Evolutionary conservation across 2,797 vertebrate species (phyloP).

Genomic region (Nannoperca obscura): DNA sequence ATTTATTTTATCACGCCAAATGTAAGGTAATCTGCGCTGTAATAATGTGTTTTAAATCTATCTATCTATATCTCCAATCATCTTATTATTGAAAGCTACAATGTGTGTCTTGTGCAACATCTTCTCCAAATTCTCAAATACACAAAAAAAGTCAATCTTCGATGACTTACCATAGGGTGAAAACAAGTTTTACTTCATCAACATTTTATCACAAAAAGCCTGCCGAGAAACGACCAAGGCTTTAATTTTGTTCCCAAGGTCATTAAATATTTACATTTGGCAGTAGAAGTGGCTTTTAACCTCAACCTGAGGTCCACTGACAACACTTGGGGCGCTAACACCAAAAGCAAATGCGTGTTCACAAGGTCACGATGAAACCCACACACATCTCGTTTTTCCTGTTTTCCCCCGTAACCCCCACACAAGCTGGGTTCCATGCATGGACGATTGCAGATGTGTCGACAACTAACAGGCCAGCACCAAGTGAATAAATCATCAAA

Average conservation of each 20-base stretch:
- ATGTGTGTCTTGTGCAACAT: slow-evolving; percentile 25
- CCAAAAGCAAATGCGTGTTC: slow-evolving; percentile 30
- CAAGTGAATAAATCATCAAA: slow-evolving; percentile 70
- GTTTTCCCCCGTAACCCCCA: not conserved
- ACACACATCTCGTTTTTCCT: slow-evolving; percentile 1
- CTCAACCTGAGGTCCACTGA: slow-evolving; percentile 23
- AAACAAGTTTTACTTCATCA: slow-evolving; percentile 6
- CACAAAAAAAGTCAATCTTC: not conserved
- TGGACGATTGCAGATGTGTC: slow-evolving; percentile 42
- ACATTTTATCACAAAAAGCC: slow-evolving; percentile 31
- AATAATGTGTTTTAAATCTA: slow-evolving; percentile 40
- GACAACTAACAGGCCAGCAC: slow-evolving; percentile 31
- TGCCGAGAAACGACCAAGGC: not conserved
- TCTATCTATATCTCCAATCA: slow-evolving; percentile 13
- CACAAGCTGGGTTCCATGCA: slow-evolving; percentile 10
- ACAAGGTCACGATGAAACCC: slow-evolving; percentile 29
- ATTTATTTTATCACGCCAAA: slow-evolving; percentile 59
- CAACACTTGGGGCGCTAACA: slow-evolving; percentile 16
- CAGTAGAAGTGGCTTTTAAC: slow-evolving; percentile 53
- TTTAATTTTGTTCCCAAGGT: slow-evolving; percentile 21
- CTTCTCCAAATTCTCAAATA: slow-evolving; percentile 2
- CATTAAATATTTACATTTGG: slow-evolving; percentile 51
- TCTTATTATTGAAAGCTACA: slow-evolving; percentile 16
- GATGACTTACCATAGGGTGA: not conserved
- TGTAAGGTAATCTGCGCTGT: slow-evolving; percentile 37